A percentile compares a stretch with the other conserved stretches of the same genome.
phyloP scores from a whole-genome alignment of 2,113 vertebrate species.

The Xerus inauris region DNA sequence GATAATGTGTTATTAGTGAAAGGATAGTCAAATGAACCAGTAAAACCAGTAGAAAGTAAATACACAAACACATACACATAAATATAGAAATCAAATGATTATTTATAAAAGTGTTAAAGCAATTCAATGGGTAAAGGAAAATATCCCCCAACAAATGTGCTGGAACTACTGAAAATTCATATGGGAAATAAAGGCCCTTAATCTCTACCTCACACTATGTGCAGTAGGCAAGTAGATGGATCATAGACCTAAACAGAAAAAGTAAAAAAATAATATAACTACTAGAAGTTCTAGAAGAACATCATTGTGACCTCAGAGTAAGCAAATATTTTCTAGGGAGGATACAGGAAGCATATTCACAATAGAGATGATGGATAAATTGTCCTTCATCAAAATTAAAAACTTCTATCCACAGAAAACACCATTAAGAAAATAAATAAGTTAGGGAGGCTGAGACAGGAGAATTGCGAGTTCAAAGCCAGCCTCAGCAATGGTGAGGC shows the following conservation, averaged over 20 bases:
- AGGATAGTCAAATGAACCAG: neutral
- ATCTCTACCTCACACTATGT: neutral
- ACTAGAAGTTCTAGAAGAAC: neutral
- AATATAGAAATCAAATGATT: neutral
- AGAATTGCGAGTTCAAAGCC: no score
- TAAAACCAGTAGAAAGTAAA: neutral
- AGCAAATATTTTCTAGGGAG: neutral
- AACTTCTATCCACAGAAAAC: neutral
- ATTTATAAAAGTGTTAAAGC: neutral
- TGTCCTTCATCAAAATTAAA: neutral
- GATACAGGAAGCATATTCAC: neutral
- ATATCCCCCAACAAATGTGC: neutral
- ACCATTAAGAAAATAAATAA: neutral
- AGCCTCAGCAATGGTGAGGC: no score
- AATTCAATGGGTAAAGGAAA: conserved; percentile 7
- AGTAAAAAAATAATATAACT: neutral
- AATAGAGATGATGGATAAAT: neutral
- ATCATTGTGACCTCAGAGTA: neutral
- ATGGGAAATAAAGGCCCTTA: neutral
- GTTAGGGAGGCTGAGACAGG: no score
- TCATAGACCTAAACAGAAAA: neutral
- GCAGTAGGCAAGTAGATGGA: neutral
- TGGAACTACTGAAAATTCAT: neutral
- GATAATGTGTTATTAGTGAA: neutral
- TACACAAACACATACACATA: neutral